Evolutionary conservation across 1,140 invertebrate species (phyloP), one percentile per base, ranked within the genome.

Genomic region (Arctopsyche grandis): DNA sequence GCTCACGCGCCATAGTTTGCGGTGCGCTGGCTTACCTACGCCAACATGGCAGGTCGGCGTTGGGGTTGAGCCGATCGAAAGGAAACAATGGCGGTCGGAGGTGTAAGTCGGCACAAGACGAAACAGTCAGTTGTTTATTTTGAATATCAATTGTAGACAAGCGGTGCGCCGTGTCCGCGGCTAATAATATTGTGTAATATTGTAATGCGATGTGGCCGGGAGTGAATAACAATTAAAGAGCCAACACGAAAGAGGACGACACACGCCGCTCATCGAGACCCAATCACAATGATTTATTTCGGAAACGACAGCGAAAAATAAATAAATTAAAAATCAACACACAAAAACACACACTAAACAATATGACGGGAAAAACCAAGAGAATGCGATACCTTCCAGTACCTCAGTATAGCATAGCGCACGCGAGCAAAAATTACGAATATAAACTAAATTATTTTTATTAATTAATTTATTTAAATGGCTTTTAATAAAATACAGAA

Each of bases 201-300:
- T 81, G 77, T 78, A 76, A 78, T 76, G 77, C 29, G 66, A 22
- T 9, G 69, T 60, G 22, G 71, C 52, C 21, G 70, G 69, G 66
- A 71, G 19, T 79, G 80, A 81, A 81, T 81, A 81, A 79, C 70
- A 81, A 81, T 81, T 79, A 79, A 52, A 60, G 69, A 71, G 22
- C 43, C 43, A 66, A 81, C 80, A 81, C 75, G 80, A 77, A 81
- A 81, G 76, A 78, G 80, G 80, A 79, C 80, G 80, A 79, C 75
- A 79, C 80, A 56, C 43, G 46, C 73, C 73, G 29, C 69, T 29
- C 12, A 66, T 66, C 21, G 22, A 10, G 24, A 24, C 63, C 48
- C 48, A 14, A 22, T 66, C 56, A 24, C 29, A 16, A 16, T 71
- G 69, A 52, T 71, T 71, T 71, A 71, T 71, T 52, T 71, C 66